These are phyloP conservation scores for Anthophora plumipes DNA, from an alignment of 2,888 invertebrate species.

Conservation along the genomic window DNA sequence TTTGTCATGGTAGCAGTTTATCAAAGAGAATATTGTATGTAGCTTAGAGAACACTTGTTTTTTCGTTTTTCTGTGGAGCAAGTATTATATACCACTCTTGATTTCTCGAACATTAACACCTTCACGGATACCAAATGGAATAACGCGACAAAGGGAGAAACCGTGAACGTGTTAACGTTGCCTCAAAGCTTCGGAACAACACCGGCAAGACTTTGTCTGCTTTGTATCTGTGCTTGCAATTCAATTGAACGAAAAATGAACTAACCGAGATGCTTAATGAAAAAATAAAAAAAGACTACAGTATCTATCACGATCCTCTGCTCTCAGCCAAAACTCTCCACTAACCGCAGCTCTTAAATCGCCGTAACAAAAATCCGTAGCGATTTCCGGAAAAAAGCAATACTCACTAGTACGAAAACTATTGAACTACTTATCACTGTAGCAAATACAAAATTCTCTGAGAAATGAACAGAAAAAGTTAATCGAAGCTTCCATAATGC, in stretches of 20 bases:
- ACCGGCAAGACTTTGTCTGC: constrained; percentile 1
- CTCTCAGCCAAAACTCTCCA: constrained; percentile 76
- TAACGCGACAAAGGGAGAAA: not conserved
- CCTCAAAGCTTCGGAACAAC: not conserved
- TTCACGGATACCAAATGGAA: constrained; percentile 16
- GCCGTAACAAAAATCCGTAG: constrained; percentile 45
- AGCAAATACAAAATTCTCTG: constrained; percentile 2
- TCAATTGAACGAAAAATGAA: not conserved
- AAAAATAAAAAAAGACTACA: not conserved
- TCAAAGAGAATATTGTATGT: constrained; percentile 1
- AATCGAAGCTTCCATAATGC: no score
- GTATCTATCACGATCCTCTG: constrained; percentile 73
- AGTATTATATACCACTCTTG: not conserved
- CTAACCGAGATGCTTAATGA: constrained; percentile 21
- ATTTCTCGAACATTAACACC: constrained; percentile 15
- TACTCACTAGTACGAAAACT: not conserved
- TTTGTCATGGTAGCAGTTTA: not conserved
- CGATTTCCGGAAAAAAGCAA: constrained; percentile 3
- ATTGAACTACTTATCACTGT: not conserved
- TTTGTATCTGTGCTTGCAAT: not conserved
- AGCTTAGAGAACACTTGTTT: not conserved
- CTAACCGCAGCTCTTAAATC: constrained; percentile 74
- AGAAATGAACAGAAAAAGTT: not conserved
- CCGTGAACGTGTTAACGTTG: constrained; percentile 25
- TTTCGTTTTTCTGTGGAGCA: not conserved